Evolutionary conservation across 2,113 vertebrate genomes (phyloP).

Genomic region (Ia io): DNA sequence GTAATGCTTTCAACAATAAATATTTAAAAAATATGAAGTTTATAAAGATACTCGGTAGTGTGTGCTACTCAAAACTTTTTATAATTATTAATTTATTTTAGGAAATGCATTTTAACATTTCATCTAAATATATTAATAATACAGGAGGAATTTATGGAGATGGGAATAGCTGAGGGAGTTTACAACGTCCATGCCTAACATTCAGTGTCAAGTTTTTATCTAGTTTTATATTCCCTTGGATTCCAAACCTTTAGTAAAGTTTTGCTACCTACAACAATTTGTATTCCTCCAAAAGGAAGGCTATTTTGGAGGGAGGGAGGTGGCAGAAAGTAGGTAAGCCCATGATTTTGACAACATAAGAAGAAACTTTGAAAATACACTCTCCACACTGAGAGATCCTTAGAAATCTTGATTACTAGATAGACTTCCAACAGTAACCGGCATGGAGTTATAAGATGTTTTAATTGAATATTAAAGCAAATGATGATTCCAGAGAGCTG

Average conservation of each 20-base stretch:
- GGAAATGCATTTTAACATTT: not conserved
- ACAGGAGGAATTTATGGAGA: not conserved
- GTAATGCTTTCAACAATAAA: no score
- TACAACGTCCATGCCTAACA: not conserved
- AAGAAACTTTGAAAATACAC: not conserved
- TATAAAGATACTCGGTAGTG: not conserved
- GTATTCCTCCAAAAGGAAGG: not conserved
- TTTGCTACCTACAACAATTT: not conserved
- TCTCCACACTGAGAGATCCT: not conserved
- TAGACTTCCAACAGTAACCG: not conserved
- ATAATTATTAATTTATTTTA: not conserved
- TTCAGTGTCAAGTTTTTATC: not conserved
- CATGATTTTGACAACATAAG: not conserved
- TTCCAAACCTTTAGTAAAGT: not conserved
- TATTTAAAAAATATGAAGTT: no score
- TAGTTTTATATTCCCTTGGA: not conserved
- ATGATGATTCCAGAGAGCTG: not conserved
- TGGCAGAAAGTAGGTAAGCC: not conserved
- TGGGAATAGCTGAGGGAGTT: not conserved
- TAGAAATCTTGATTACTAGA: not conserved
- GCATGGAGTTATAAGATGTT: not conserved
- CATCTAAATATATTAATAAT: not conserved
- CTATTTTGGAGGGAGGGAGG: rapidly evolving
- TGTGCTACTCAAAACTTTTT: not conserved
- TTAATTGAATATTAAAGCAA: conserved; percentile 13